Evolutionary conservation across 2,888 invertebrate species (phyloP).

Genomic region (Deilephila elpenor): DNA sequence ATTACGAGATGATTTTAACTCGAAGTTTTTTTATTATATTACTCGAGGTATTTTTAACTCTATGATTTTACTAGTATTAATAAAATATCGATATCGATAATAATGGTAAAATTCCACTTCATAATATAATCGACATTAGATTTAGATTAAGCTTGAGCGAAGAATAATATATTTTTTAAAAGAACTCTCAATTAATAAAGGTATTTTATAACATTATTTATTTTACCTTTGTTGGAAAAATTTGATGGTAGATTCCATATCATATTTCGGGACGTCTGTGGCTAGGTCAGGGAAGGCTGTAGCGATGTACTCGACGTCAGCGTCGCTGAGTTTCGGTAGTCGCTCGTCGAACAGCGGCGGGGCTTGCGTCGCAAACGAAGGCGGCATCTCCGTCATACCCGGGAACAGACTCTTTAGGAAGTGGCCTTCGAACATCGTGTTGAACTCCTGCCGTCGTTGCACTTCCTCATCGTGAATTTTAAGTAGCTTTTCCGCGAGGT

Average conservation of each 20-base stretch:
- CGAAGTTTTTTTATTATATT: no score
- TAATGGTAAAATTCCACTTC: no score
- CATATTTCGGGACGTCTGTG: conserved; percentile 86
- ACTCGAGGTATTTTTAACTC: no score
- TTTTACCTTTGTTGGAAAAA: conserved; percentile 87
- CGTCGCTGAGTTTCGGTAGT: conserved; percentile 86
- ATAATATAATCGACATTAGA: no score
- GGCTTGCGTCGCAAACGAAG: conserved; percentile 92
- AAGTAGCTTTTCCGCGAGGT: conserved; percentile 90
- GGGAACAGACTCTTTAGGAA: conserved; percentile 94
- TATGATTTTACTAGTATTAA: no score
- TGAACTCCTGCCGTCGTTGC: conserved; percentile 90
- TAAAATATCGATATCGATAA: not conserved
- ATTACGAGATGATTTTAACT: no score
- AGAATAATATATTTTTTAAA: no score
- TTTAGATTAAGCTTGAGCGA: no score
- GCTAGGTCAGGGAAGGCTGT: conserved; percentile 88
- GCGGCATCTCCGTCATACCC: conserved; percentile 94
- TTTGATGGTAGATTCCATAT: conserved; percentile 88
- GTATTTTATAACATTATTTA: not conserved
- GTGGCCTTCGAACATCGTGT: conserved; percentile 91
- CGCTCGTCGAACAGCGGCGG: conserved; percentile 90
- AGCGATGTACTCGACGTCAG: conserved; percentile 87
- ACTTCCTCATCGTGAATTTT: conserved; percentile 94
- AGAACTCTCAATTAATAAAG: no score